These are phyloP conservation scores for Rhyacophila brunnea DNA, from an alignment of 1,140 invertebrate genomes.

Conservation along the genomic window DNA sequence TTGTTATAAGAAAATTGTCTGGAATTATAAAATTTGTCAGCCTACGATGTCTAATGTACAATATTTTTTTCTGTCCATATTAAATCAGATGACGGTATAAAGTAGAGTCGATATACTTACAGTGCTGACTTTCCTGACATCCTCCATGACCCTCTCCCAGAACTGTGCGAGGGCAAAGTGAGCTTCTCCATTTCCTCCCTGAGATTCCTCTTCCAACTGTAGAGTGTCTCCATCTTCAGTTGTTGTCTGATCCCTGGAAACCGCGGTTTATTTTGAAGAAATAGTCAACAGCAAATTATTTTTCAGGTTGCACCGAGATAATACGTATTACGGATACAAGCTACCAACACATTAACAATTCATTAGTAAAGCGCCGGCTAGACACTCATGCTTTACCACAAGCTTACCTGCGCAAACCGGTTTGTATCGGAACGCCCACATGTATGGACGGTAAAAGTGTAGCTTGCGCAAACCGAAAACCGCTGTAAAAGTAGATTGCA, in stretches of 20 bases:
- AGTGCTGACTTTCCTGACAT: slow-evolving; percentile 69
- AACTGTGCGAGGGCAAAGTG: slow-evolving; percentile 68
- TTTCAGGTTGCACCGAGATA: neutral
- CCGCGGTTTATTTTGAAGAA: neutral
- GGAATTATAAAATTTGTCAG: no score
- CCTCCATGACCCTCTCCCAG: slow-evolving; percentile 76
- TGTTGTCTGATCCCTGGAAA: slow-evolving; percentile 11
- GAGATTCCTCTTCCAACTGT: slow-evolving; percentile 38
- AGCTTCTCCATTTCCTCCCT: slow-evolving; percentile 52
- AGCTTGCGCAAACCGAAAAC: no score
- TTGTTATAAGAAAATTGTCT: no score
- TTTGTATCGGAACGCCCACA: no score
- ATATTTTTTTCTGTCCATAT: no score
- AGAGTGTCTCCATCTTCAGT: slow-evolving; percentile 32
- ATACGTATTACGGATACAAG: neutral
- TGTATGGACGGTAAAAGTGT: no score
- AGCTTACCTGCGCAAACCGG: no score
- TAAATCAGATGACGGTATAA: no score
- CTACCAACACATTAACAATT: neutral
- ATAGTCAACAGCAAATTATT: neutral
- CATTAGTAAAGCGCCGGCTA: neutral
- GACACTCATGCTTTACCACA: no score
- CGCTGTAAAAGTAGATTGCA: no score
- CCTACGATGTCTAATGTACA: no score
- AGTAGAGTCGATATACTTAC: slow-evolving; percentile 51